A percentile compares a stretch with the other conserved stretches of the same genome.
phyloP scores from a whole-genome alignment of 2,888 invertebrate species.

The Polyommatus iphigenia region DNA sequence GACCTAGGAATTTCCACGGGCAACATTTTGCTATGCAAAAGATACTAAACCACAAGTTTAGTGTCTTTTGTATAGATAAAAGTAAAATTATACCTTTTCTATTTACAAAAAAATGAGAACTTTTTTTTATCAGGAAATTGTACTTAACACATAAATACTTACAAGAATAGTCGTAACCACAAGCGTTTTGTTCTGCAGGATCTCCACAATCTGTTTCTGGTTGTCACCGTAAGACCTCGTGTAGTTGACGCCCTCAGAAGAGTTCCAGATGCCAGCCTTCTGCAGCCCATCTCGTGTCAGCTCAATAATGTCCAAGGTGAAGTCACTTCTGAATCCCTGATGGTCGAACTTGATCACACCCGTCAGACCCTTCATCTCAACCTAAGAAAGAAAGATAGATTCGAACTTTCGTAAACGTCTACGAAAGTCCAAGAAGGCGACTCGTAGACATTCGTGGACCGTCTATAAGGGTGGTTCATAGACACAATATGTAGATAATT shows the following conservation, averaged over 20 bases:
- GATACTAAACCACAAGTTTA: no score
- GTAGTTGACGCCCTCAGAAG: conserved; percentile 92
- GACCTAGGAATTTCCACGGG: not conserved
- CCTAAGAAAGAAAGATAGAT: conserved; percentile 71
- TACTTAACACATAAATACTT: conserved; percentile 53
- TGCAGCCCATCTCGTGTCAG: conserved; percentile 90
- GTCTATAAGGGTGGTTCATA: no score
- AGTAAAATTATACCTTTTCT: no score
- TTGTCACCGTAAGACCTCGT: conserved; percentile 92
- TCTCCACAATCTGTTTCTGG: conserved; percentile 92
- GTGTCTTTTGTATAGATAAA: no score
- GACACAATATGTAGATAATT: no score
- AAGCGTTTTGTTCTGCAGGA: conserved; percentile 94
- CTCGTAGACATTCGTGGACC: no score
- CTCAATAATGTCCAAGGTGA: conserved; percentile 95
- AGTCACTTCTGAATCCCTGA: conserved; percentile 95
- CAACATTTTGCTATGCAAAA: no score
- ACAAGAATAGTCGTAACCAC: conserved; percentile 95
- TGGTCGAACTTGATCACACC: conserved; percentile 96
- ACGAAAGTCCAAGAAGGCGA: not conserved
- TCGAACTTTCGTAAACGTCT: no score
- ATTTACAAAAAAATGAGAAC: no score
- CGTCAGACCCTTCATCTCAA: conserved; percentile 95
- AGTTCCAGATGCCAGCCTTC: conserved; percentile 94
- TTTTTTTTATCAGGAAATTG: not conserved